Evolutionary conservation across 2,113 vertebrate genomes (phyloP), one percentile per base, ranked within the genome.

Genomic region (Percopsis transmontana): DNA sequence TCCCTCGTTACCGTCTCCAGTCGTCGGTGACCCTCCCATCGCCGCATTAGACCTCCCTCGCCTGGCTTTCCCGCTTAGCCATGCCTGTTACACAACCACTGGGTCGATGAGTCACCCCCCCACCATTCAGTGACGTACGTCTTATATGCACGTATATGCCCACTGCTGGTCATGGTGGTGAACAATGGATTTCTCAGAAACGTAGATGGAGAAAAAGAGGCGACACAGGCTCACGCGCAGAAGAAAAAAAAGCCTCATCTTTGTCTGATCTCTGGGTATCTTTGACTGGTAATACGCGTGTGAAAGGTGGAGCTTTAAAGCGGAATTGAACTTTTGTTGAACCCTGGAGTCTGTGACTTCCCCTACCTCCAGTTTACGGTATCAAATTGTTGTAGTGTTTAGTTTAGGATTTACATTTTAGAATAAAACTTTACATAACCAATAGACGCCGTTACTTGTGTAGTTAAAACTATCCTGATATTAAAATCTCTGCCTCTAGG

Each of bases 41-140:
- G 51, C 72, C 62, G 60, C 61, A 66, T 72, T 61, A 65, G 55
- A 23, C 42, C 68, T 75, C 76, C 56, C 45, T 39, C 41, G 64
- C 47, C 60, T 20, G 10, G 51, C 72, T 74, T 74, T 65, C 70
- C 57, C 66, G 23, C 58, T 70, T 82, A 72, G 52, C 45, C 58
- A 68, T 53, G 80, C 50, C 53, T 48, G 64, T 87, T 90, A 87
- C 61, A 53, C 80, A 91, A 88, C 74, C 63, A 20, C 72, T 52
- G 67, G 70, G 63, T 58, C 79, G 77, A 86, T 91, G 89, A 92
- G 77, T 91, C 90, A 91, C 77, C 72, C 68, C 62, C 58, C 67
- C 60, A 70, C 61, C 82, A 85, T 79, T 82, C 81, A 70, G 83
- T 72, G 64, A 73, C 57, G 23, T 62, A 56, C 52, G 53, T 75